phyloP scores from a whole-genome alignment of 2,113 vertebrate species.

The Neolamprologus kungweensis region DNA sequence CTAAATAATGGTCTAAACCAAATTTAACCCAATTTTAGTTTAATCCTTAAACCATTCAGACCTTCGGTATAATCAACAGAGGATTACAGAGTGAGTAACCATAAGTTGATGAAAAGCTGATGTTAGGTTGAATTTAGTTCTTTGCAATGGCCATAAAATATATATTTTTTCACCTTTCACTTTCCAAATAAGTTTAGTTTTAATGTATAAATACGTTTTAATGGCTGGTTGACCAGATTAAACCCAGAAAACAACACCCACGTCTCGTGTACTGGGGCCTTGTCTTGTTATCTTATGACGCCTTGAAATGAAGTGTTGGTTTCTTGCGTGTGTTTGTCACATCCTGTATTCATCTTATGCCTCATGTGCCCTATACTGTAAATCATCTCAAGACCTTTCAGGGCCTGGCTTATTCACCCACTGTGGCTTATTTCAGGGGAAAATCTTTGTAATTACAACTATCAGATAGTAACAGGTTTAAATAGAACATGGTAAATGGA shows the following conservation, averaged over 20 bases:
- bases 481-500: not conserved
- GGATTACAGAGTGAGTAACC: not conserved
- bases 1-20: not conserved
- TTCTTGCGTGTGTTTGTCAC: not conserved
- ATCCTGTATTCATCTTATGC: not conserved
- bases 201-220: not conserved
- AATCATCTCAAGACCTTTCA: not conserved
- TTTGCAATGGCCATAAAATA: not conserved
- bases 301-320: not conserved
- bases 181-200: not conserved
- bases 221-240: not conserved
- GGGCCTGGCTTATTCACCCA: not conserved
- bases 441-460: not conserved
- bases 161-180: not conserved
- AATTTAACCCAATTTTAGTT: not conserved
- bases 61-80: not conserved
- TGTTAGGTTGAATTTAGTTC: not conserved
- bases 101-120: not conserved
- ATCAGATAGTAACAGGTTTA: not conserved
- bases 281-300: not conserved
- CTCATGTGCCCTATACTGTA: not conserved
- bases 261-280: not conserved
- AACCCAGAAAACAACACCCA: not conserved
- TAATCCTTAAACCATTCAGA: not conserved
- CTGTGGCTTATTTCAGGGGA: not conserved